These are phyloP conservation scores for Ondatra zibethicus DNA, from an alignment of 2,113 vertebrate genomes.

Conservation along the genomic window DNA sequence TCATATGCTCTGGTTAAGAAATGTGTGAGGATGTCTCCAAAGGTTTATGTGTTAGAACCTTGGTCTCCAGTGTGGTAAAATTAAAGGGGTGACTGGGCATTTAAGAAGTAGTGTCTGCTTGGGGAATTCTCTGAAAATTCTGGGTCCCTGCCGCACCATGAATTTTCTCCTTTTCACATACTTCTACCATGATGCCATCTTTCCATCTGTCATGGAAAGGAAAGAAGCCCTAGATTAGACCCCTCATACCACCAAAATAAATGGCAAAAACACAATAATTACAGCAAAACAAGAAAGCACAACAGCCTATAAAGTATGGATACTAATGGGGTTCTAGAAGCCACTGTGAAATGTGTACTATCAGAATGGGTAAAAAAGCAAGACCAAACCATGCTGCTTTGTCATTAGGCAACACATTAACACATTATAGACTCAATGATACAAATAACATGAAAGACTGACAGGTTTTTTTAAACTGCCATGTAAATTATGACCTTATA, in stretches of 20 bases:
- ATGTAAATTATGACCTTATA: not conserved
- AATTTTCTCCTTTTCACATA: not conserved
- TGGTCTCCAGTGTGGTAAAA: not conserved
- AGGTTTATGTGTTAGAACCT: not conserved
- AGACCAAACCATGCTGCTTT: not conserved
- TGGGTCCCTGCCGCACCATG: not conserved
- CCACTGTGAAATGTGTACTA: not conserved
- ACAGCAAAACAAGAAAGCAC: not conserved
- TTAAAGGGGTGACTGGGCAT: not conserved
- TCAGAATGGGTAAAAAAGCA: not conserved
- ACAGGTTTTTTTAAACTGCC: not conserved
- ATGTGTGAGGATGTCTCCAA: not conserved
- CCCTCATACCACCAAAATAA: not conserved
- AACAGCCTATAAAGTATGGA: not conserved
- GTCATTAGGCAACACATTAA: not conserved
- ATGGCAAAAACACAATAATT: not conserved
- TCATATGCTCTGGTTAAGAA: not conserved
- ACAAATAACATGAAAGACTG: not conserved
- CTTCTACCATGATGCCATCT: not conserved
- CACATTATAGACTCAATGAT: not conserved
- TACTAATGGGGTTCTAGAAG: not conserved
- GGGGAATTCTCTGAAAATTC: not conserved
- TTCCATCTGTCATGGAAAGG: not conserved
- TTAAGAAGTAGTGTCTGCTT: not conserved
- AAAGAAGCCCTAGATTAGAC: not conserved